Conservation (phyloP, 2,888 invertebrate species). For the Loripinus fragilis region DNA sequence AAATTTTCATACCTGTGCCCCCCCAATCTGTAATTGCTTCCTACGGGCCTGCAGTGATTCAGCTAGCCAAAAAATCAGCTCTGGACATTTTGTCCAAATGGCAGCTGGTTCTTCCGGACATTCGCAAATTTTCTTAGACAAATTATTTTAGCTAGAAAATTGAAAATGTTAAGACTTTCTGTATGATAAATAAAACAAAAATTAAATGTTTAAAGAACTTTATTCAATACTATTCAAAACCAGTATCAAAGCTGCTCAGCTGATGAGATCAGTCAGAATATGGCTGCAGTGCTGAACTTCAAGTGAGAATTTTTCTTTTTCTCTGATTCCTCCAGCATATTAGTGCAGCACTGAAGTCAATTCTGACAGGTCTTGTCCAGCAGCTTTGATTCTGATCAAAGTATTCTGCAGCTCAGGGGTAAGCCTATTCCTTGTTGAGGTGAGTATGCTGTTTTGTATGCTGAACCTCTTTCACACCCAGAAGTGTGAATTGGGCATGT, state of each 20-base stretch:
- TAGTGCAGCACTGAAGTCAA: conserved; percentile 16
- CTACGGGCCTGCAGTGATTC: too few species aligned
- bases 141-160: background rate
- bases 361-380: background rate
- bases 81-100: conserved; percentile 9
- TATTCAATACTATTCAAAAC: background rate
- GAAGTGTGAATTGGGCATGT: conserved; percentile 15
- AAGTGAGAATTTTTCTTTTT: conserved; percentile 2
- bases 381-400: conserved; percentile 13
- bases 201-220: background rate
- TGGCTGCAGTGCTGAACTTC: too few species aligned
- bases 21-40: too few species aligned
- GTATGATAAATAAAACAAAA: background rate
- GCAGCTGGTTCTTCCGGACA: background rate
- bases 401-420: background rate
- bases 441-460: conserved; percentile 10
- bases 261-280: background rate
- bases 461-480: conserved; percentile 26
- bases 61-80: conserved; percentile 4
- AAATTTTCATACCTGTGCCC: too few species aligned
- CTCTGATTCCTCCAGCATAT: background rate
- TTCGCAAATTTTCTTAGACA: conserved; percentile 1
- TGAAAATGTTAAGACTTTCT: background rate
- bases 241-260: conserved; percentile 2
- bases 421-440: conserved; percentile 17